Evolutionary conservation across 1,140 invertebrate species (phyloP).

Genomic region (Apolygus lucorum): DNA sequence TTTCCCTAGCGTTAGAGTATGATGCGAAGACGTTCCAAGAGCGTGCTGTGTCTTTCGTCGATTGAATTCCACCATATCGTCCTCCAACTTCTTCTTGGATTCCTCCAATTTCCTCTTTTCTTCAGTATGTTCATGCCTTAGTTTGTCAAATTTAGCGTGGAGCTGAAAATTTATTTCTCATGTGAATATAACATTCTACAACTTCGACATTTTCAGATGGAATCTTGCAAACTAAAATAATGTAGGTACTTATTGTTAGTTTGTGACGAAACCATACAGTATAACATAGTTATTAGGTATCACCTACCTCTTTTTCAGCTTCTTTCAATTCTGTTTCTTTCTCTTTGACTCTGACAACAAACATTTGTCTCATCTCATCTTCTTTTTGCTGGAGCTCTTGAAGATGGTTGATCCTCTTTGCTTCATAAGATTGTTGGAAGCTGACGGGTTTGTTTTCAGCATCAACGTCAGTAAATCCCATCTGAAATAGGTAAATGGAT

Average conservation of each 20-base stretch:
- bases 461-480: constrained; percentile 93
- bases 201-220: no score
- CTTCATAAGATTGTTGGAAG: constrained; percentile 93
- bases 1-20: constrained; percentile 79
- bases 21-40: constrained; percentile 60
- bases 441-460: constrained; percentile 86
- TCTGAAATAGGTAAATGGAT: constrained; percentile 50
- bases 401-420: constrained; percentile 78
- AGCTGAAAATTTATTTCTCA: constrained; percentile 50
- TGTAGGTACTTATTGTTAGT: no score
- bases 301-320: constrained; percentile 78
- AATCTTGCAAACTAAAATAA: constrained; percentile 10
- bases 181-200: background rate
- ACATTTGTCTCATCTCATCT: constrained; percentile 96
- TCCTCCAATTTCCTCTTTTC: constrained; percentile 92
- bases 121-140: constrained; percentile 90
- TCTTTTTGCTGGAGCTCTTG: constrained; percentile 91
- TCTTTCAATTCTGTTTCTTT: constrained; percentile 96
- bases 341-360: constrained; percentile 92
- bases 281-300: no score
- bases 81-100: constrained; percentile 79
- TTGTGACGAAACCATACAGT: no score
- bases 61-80: constrained; percentile 83
- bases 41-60: constrained; percentile 64
- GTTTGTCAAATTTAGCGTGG: constrained; percentile 84